These are phyloP conservation scores for Rosalia funebris DNA, from an alignment of 2,888 invertebrate species.

Conservation along the genomic window DNA sequence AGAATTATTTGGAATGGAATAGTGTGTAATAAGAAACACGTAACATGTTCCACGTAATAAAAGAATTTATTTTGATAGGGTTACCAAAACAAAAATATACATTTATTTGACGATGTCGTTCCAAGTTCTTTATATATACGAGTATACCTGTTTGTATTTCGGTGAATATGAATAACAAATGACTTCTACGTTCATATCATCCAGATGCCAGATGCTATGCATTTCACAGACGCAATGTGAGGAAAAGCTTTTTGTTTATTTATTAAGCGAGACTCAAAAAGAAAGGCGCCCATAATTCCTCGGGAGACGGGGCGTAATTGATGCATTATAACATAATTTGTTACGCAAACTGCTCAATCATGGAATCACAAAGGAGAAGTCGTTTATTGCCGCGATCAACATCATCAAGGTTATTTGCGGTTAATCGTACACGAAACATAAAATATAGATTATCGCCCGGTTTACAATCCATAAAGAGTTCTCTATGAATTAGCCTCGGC, in stretches of 20 bases:
- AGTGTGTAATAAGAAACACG: too few species aligned
- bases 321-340: conserved; percentile 43
- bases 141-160: too few species aligned
- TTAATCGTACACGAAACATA: conserved; percentile 22
- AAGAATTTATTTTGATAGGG: too few species aligned
- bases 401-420: conserved; percentile 20
- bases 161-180: too few species aligned
- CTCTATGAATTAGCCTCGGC: conserved; percentile 14
- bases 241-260: conserved; percentile 14
- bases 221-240: conserved; percentile 6
- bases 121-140: too few species aligned
- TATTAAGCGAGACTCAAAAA: conserved; percentile 8
- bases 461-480: conserved; percentile 16
- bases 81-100: too few species aligned
- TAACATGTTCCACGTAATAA: too few species aligned
- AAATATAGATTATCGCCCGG: conserved; percentile 17
- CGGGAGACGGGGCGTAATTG: conserved; percentile 36
- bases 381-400: conserved; percentile 30
- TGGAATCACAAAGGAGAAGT: conserved; percentile 39
- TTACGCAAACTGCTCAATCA: conserved; percentile 48
- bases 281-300: conserved; percentile 36
- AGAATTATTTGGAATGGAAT: too few species aligned
- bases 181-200: conserved; percentile 3
- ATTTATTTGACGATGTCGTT: too few species aligned
- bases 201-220: neutral